phyloP scores from a whole-genome alignment of 2,797 vertebrate genomes.

The Luscinia luscinia region DNA sequence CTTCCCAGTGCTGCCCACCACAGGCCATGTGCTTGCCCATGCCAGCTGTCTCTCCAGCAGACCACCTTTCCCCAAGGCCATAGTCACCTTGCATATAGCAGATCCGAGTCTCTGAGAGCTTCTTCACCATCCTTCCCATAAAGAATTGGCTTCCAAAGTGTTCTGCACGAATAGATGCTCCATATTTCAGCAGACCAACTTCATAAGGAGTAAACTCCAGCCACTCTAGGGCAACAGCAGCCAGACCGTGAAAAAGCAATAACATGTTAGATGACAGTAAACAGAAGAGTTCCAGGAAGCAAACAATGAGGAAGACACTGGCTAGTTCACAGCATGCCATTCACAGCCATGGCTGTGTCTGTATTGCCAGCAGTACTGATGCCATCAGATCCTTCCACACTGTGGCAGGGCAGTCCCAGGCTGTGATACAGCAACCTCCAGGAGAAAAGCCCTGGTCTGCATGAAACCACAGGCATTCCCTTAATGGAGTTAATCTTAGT shows the following conservation, averaged over 20 bases:
- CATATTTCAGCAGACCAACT: constrained; percentile 77
- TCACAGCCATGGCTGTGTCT: background rate
- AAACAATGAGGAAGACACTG: background rate
- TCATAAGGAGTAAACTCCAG: constrained; percentile 83
- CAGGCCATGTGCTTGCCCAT: rapidly evolving
- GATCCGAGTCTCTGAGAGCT: constrained; percentile 74
- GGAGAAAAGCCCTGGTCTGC: background rate
- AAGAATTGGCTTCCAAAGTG: constrained; percentile 82
- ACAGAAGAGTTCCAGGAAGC: background rate
- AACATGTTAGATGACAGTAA: background rate
- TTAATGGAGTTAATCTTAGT: background rate
- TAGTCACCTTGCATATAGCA: constrained; percentile 80
- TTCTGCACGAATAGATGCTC: constrained; percentile 74
- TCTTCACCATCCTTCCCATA: constrained; percentile 77
- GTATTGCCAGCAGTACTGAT: rapidly evolving
- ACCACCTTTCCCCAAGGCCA: background rate
- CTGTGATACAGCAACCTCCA: background rate
- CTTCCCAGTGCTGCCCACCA: background rate
- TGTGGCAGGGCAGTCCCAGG: background rate
- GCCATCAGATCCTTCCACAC: background rate
- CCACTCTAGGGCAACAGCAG: constrained; percentile 71
- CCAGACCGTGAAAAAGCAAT: background rate
- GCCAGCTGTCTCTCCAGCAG: background rate
- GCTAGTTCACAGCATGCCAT: background rate
- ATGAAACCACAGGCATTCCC: background rate